phyloP scores from a whole-genome alignment of 2,797 vertebrate genomes.

The Syngnathus rostellatus region DNA sequence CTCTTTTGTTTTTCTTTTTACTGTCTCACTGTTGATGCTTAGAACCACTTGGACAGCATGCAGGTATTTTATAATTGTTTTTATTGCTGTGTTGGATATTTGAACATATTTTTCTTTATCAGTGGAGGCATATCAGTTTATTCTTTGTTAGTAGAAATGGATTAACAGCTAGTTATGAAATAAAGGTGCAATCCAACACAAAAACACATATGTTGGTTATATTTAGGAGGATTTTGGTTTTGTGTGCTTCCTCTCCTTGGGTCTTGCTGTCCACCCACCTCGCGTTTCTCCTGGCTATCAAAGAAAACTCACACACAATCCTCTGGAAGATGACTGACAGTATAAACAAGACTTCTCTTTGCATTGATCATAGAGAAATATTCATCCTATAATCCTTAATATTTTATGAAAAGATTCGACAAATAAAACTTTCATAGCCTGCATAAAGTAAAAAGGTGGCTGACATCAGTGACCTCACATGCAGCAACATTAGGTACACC shows the following conservation, averaged over 20 bases:
- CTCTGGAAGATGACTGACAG: slow-evolving; percentile 33
- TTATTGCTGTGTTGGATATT: slow-evolving; percentile 39
- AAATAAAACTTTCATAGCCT: slow-evolving; percentile 24
- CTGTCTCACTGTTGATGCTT: slow-evolving; percentile 75
- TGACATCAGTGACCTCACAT: slow-evolving; percentile 8
- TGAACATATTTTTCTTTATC: slow-evolving; percentile 17
- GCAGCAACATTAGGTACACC: not conserved
- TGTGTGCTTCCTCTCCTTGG: slow-evolving; percentile 21
- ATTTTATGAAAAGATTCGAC: slow-evolving; percentile 33
- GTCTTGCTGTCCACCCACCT: slow-evolving; percentile 22
- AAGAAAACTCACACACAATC: slow-evolving; percentile 24
- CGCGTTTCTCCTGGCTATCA: slow-evolving; percentile 23
- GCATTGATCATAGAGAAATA: slow-evolving; percentile 43
- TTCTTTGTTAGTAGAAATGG: not conserved
- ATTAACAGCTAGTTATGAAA: not conserved
- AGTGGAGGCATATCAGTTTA: slow-evolving; percentile 13
- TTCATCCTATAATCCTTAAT: slow-evolving; percentile 25
- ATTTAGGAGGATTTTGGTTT: slow-evolving; percentile 26
- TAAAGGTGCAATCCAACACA: not conserved
- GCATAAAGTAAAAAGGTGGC: slow-evolving; percentile 22
- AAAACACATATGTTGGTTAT: slow-evolving; percentile 3
- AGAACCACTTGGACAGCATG: slow-evolving; percentile 99
- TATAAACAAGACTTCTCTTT: slow-evolving; percentile 21
- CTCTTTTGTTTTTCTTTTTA: slow-evolving; percentile 61
- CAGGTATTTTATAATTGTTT: slow-evolving; percentile 84